Percentiles rank a stretch among this genome's conserved stretches.
These are phyloP conservation scores for Trachops cirrhosus DNA, from an alignment of 2,797 vertebrate species.

Conservation along the genomic window DNA sequence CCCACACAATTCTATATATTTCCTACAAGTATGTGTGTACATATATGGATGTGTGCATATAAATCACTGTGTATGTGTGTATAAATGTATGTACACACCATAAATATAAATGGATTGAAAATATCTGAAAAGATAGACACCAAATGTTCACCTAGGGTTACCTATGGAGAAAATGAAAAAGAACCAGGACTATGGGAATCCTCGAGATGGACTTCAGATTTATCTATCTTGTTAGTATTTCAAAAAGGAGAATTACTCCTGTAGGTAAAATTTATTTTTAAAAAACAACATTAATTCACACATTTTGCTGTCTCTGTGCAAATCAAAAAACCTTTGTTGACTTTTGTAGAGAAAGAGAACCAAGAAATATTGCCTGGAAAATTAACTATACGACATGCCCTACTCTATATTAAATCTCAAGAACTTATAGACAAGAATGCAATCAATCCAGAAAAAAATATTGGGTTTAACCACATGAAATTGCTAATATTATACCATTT, in stretches of 20 bases:
- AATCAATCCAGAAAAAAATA: background rate
- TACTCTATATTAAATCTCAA: background rate
- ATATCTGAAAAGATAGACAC: background rate
- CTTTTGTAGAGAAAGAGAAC: background rate
- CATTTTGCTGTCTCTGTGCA: background rate
- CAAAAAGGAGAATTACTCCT: background rate
- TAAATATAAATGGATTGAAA: background rate
- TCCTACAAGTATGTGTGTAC: background rate
- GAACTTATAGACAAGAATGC: background rate
- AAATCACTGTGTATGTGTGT: background rate
- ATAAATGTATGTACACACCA: background rate
- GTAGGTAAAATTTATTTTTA: background rate
- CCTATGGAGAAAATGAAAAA: background rate
- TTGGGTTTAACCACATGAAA: background rate
- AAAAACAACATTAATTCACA: background rate
- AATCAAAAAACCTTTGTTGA: background rate
- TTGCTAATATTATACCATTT: background rate
- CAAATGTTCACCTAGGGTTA: background rate
- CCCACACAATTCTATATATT: background rate
- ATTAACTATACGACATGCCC: background rate
- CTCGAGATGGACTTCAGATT: background rate
- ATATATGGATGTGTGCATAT: background rate
- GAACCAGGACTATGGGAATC: background rate
- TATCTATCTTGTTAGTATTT: background rate
- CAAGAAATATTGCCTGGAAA: background rate